Percentiles rank a stretch among this genome's conserved stretches.
Evolutionary conservation across 1,140 invertebrate genomes (phyloP).

Genomic region (Marisa cornuarietis): DNA sequence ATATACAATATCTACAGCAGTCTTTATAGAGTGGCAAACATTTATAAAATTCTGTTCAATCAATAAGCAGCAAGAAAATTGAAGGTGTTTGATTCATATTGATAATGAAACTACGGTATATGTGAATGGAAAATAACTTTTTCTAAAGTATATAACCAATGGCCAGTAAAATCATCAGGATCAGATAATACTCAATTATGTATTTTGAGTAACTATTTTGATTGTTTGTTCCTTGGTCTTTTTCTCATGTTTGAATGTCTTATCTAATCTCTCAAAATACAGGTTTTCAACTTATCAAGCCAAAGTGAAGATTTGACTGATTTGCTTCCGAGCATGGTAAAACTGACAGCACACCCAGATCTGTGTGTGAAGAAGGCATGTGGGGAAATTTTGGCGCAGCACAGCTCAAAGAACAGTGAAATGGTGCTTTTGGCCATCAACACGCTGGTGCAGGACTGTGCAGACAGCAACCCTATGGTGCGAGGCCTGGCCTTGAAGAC

Average conservation of each 20-base stretch:
- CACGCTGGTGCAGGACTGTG: conserved; percentile 46
- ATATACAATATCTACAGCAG: too few species aligned
- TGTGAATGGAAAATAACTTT: too few species aligned
- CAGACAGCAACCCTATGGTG: conserved; percentile 47
- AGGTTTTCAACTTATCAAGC: conserved; percentile 26
- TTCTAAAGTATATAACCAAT: too few species aligned
- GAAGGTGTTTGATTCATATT: too few species aligned
- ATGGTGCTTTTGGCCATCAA: conserved; percentile 49
- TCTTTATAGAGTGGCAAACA: too few species aligned
- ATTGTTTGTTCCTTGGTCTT: not conserved
- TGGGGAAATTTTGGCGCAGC: conserved; percentile 38
- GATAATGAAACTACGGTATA: too few species aligned
- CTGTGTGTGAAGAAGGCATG: conserved; percentile 50
- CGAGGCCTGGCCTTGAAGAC: conserved; percentile 49
- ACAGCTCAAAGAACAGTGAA: conserved; percentile 35
- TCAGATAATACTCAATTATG: not conserved
- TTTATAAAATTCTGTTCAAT: too few species aligned
- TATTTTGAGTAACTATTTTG: not conserved
- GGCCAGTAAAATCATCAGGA: not conserved
- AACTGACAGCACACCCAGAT: conserved; percentile 50
- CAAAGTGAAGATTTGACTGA: conserved; percentile 26
- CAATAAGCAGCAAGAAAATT: too few species aligned
- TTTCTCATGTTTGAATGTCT: too few species aligned
- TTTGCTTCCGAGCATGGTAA: conserved; percentile 42
- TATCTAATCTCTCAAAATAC: not conserved